These are phyloP conservation scores for Petrocephalus sullivani DNA, from an alignment of 2,797 vertebrate species.

Conservation along the genomic window DNA sequence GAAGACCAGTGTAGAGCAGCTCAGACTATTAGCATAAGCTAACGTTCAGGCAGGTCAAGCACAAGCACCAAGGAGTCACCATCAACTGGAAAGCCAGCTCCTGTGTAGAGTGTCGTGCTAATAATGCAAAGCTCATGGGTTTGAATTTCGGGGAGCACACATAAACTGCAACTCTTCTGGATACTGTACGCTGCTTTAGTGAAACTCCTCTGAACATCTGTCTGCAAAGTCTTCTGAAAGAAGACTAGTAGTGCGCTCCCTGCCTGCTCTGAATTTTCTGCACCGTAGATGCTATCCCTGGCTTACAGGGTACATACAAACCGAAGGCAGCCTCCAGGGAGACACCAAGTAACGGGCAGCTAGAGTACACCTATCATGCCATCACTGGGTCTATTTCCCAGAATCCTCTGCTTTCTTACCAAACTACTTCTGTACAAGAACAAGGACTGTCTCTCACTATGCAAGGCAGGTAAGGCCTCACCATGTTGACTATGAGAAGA, in stretches of 20 bases:
- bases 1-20: neutral
- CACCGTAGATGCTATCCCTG: neutral
- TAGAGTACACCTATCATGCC: too few species aligned
- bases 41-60: neutral
- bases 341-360: neutral
- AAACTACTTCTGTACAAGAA: neutral
- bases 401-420: neutral
- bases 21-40: neutral
- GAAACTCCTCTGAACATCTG: neutral
- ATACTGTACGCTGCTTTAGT: neutral
- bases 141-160: neutral
- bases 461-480: neutral
- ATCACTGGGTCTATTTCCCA: neutral
- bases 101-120: neutral
- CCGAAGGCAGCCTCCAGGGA: neutral
- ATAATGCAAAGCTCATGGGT: neutral
- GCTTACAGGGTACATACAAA: neutral
- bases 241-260: neutral
- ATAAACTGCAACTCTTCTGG: neutral
- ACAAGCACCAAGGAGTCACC: neutral
- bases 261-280: neutral
- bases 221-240: neutral
- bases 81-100: neutral
- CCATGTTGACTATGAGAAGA: neutral
- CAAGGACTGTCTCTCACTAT: neutral